A percentile compares a stretch with the other conserved stretches of the same genome.
Conservation (phyloP, 2,113 vertebrate species). For the Chamaetylas fuelleborni region DNA sequence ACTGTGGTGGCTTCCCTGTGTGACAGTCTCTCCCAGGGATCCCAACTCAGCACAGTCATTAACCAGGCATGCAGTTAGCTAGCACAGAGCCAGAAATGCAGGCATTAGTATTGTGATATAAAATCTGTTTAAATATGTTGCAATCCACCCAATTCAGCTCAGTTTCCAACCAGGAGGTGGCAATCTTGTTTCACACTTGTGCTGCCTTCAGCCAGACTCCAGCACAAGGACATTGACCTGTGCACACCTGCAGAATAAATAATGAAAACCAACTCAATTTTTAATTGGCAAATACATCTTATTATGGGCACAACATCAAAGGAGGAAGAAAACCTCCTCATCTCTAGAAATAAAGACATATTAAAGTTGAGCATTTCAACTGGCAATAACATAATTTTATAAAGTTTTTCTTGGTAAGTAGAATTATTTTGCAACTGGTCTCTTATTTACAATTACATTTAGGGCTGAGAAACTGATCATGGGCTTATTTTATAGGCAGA, state of each 20-base stretch:
- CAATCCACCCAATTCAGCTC: accelerated
- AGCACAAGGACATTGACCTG: accelerated
- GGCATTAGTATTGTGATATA: too few species aligned
- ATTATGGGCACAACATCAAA: background rate
- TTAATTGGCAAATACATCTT: background rate
- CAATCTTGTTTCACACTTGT: background rate
- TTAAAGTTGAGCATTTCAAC: background rate
- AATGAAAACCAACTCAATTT: background rate
- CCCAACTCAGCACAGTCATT: accelerated
- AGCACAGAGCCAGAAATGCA: background rate
- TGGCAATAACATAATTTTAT: background rate
- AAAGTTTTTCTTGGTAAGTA: background rate
- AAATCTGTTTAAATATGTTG: background rate
- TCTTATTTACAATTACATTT: background rate
- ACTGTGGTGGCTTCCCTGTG: accelerated
- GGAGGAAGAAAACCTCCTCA: accelerated
- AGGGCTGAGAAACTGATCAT: background rate
- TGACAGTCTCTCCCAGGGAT: background rate
- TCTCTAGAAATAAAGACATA: background rate
- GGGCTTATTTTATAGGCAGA: background rate
- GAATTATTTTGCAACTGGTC: background rate
- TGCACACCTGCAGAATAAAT: accelerated
- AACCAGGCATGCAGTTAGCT: background rate
- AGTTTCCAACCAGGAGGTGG: constrained; percentile 19
- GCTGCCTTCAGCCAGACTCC: background rate